Evolutionary conservation across 2,888 invertebrate species (phyloP).

Genomic region (Buathra laborator): DNA sequence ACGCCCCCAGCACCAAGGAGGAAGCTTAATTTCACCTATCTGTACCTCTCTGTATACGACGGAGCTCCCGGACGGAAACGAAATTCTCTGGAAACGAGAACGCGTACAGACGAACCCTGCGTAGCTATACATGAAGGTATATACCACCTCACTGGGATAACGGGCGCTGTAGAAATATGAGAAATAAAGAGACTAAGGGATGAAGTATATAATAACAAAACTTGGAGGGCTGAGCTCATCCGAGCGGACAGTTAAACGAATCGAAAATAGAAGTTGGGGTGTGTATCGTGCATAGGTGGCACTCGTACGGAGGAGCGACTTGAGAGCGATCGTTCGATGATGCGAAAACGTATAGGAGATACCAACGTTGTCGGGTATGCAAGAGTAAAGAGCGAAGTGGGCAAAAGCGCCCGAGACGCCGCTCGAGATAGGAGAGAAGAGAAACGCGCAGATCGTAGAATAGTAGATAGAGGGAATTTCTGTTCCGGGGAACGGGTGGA

Average conservation of each 20-base stretch:
- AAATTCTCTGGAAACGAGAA: slow-evolving; percentile 46
- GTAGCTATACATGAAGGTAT: not conserved
- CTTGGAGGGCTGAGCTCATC: not conserved
- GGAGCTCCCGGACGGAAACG: slow-evolving; percentile 24
- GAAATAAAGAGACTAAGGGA: not conserved
- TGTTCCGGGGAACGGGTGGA: slow-evolving; percentile 58
- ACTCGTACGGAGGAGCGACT: not conserved
- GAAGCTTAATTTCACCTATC: slow-evolving; percentile 78
- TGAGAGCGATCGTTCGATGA: slow-evolving; percentile 35
- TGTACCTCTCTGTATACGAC: slow-evolving; percentile 40
- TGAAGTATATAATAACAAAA: slow-evolving; percentile 15
- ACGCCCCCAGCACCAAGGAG: not conserved
- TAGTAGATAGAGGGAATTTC: slow-evolving; percentile 46
- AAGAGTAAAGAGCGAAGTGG: slow-evolving; percentile 18
- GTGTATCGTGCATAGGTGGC: not conserved
- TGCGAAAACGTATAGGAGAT: slow-evolving; percentile 11
- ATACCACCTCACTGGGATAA: not conserved
- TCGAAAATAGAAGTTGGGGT: slow-evolving; percentile 14
- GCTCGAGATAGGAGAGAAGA: slow-evolving; percentile 1
- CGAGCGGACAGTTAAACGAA: slow-evolving; percentile 31
- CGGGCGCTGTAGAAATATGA: not conserved
- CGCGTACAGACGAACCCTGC: not conserved
- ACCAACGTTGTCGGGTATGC: not conserved
- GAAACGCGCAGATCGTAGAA: slow-evolving; percentile 47
- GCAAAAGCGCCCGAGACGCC: not conserved